Evolutionary conservation across 2,113 vertebrate species (phyloP), one percentile per base, ranked within the genome.

Genomic region (Myxocyprinus asiaticus): DNA sequence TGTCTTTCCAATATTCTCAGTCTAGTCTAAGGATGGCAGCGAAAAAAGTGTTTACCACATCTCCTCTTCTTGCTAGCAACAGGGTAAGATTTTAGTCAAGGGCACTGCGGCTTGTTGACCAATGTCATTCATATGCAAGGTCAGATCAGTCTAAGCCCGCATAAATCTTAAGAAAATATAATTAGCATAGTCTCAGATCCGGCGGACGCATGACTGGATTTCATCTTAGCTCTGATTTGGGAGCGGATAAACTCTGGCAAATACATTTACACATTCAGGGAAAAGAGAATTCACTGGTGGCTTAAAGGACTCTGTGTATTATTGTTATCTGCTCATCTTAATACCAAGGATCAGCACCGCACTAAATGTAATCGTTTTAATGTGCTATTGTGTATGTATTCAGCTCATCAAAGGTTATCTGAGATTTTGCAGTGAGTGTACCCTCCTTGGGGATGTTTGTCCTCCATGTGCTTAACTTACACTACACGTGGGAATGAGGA

Each of bases 81-180:
- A 48, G 15, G 43, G 9, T 51, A 75, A 79, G 70, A 79, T 68
- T 82, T 85, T 79, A 73, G 59, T 85, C 86, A 87, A 85, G 84
- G 84, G 84, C 82, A 81, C 6, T 5, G 0, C 6, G 14, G 47
- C 76, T 67, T 80, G 86, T 80, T 84, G 85, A 82, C 85, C 85
- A 77, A 75, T 83, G 85, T 86, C 83, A 80, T 85, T 72, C 76
- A 81, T 83, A 85, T 82, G 78, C 75, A 65, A 82, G 82, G 78
- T 86, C 85, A 88, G 78, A 73, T 73, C 76, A 77, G 65, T 62
- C 65, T 79, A 82, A 84, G 82, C 85, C 67, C 2, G 64, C 17
- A 61, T 83, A 85, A 84, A 70, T 84, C 85, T 81, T 83, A 82
- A 78, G 77, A 83, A 86, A 86, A 87, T 82, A 85, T 78, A 58